Conservation (phyloP, 23 tunicate genomes). For the Phallusia fumigata region DNA sequence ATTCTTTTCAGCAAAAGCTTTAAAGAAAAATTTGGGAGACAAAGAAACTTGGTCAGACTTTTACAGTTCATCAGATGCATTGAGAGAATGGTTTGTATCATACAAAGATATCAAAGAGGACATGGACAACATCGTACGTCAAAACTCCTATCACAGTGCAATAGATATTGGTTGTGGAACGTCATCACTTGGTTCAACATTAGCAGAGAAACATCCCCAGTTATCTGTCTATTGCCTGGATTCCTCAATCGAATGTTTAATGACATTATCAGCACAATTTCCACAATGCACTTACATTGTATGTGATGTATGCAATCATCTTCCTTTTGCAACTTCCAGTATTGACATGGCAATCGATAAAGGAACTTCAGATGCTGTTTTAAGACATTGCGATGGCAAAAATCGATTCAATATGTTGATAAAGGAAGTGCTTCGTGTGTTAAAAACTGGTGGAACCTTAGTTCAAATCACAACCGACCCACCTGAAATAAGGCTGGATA, state of each 20-base stretch:
- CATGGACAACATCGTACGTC: background rate
- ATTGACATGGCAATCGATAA: constrained; percentile 58
- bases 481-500: constrained; percentile 54
- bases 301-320: constrained; percentile 27
- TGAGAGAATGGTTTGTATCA: constrained; percentile 63
- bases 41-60: constrained; percentile 41
- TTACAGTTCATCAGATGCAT: constrained; percentile 21
- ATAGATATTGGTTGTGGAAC: constrained; percentile 81
- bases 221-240: constrained; percentile 65
- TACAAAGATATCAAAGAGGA: constrained; percentile 37
- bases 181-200: constrained; percentile 44
- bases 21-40: constrained; percentile 22
- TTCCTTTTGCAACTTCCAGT: constrained; percentile 32
- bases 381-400: constrained; percentile 29
- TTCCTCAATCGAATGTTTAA: constrained; percentile 42
- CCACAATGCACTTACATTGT: constrained; percentile 29
- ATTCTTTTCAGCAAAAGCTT: constrained; percentile 3
- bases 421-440: constrained; percentile 35
- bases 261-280: constrained; percentile 6
- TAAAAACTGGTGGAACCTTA: constrained; percentile 34
- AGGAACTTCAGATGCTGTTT: constrained; percentile 72
- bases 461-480: constrained; percentile 78
- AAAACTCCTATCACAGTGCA: background rate
- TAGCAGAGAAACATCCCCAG: constrained; percentile 16
- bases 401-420: background rate